Base-by-base conservation (phyloP, 2,113 vertebrate genomes). In the Zapornia atra region DNA sequence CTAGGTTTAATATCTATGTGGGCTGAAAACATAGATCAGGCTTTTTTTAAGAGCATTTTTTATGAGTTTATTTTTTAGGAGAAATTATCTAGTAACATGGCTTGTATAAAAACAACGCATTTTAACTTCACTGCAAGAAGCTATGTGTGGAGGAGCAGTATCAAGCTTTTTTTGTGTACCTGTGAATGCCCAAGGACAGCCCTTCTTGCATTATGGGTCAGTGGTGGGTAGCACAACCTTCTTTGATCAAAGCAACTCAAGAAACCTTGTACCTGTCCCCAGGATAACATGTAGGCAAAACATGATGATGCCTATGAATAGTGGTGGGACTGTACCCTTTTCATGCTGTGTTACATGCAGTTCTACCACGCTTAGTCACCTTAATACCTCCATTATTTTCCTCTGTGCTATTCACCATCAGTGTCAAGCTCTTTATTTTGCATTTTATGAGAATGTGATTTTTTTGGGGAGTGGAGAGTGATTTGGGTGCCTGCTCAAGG, bases 1-100 rank as follows among this genome's bases (percentile, higher is more conserved):
- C 98, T 98, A 90, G 86, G 98, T 98, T 98, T 98, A 98, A 98
- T 98, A 98, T 98, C 98, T 97, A 72, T 96, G 96, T 97, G 95
- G 97, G 97, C 95, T 97, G 97, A 96, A 98, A 98, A 97, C 97
- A 98, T 97, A 97, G 96, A 98, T 98, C 97, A 97, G 95, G 92
- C 96, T 87, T 97, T 98, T 95, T 97, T 94, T 17, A 93, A 94
- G 81, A 94, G 84, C 89, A 70, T 94, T 97, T 98, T 97, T 97
- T 94, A 89, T 82, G 71, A 96, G 90, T 97, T 97, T 98, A 96
- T 97, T 97, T 97, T 96, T 97, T 85, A 95, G 92, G 54, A 94
- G 80, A 94, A 96, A 97, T 96, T 69, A 95, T 94, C 92, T 94
- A 72, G 82, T 93, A 92, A 92, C 60, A 71, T 11, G 53, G 87